Evolutionary conservation across 30 jellyfish, hydroid and myxozoan species (phyloP).

Genomic region (Cassiopea andromeda): DNA sequence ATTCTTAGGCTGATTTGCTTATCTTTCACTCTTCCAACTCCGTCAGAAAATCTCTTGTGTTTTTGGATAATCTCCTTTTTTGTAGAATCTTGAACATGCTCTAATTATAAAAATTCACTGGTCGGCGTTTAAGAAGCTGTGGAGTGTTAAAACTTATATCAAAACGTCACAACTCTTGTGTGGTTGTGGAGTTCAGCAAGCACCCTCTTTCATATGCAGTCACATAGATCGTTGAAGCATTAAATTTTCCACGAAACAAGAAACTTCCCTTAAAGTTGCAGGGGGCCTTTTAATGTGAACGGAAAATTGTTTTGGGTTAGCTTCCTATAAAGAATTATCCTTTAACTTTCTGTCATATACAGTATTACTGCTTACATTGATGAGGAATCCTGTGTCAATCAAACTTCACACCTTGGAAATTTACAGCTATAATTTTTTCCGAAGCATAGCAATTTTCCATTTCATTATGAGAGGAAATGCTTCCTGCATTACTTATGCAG

Average conservation of each 20-base stretch:
- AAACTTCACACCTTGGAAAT: conserved; percentile 13
- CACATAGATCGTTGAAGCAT: conserved; percentile 43
- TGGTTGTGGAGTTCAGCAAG: conserved; percentile 40
- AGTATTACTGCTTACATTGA: conserved; percentile 23
- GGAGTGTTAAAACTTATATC: conserved; percentile 3
- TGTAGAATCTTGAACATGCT: conserved; percentile 14
- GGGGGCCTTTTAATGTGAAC: conserved; percentile 30
- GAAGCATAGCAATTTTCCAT: conserved; percentile 45
- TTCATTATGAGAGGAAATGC: conserved; percentile 32
- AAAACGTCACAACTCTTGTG: conserved; percentile 36
- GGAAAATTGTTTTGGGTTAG: conserved; percentile 28
- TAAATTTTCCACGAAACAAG: conserved; percentile 6
- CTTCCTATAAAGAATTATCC: conserved; percentile 15
- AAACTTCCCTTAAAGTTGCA: conserved; percentile 36
- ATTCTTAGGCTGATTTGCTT: conserved; percentile 11
- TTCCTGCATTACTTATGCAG: neutral
- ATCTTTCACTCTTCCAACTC: conserved; percentile 44
- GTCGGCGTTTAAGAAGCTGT: conserved; percentile 21
- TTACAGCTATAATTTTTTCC: neutral
- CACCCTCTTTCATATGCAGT: conserved; percentile 61
- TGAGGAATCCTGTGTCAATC: conserved; percentile 61
- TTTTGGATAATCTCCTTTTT: conserved; percentile 5
- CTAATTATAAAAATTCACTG: conserved; percentile 3
- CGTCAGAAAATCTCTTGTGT: conserved; percentile 9
- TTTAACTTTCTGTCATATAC: conserved; percentile 16